These are phyloP conservation scores for Equus quagga DNA, from an alignment of 2,113 vertebrate species.

Conservation along the genomic window DNA sequence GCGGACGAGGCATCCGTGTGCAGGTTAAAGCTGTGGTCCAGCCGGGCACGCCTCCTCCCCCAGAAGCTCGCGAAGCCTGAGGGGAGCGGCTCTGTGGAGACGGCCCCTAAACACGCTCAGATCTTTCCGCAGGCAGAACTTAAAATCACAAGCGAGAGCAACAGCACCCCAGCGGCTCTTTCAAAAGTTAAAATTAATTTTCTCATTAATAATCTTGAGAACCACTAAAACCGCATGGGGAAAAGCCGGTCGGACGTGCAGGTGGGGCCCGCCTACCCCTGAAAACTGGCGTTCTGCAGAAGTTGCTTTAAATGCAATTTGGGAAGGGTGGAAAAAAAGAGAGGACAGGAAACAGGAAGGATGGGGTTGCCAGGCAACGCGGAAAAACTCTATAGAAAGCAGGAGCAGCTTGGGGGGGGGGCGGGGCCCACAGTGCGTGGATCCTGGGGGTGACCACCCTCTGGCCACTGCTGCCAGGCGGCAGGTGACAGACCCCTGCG, in stretches of 20 bases:
- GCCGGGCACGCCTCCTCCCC: background rate
- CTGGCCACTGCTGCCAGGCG: slow-evolving; percentile 77
- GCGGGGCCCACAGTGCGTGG: too few relatives aligned
- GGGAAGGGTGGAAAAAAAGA: slow-evolving; percentile 13
- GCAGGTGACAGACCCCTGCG: background rate
- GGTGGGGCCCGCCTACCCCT: slow-evolving; percentile 44
- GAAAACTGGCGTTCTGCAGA: slow-evolving; percentile 33
- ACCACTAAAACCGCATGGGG: rapidly evolving
- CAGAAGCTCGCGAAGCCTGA: background rate
- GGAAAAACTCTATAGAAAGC: slow-evolving; percentile 83
- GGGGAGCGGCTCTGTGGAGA: background rate
- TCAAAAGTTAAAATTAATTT: slow-evolving; percentile 54
- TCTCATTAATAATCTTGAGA: slow-evolving; percentile 20
- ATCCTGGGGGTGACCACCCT: slow-evolving; percentile 68
- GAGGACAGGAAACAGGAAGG: slow-evolving; percentile 49
- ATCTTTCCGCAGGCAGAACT: background rate
- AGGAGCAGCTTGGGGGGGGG: slow-evolving; percentile 38
- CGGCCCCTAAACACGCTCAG: background rate
- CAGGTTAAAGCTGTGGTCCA: background rate
- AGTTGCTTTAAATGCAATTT: background rate
- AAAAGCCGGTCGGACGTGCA: background rate
- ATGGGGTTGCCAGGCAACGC: slow-evolving; percentile 76
- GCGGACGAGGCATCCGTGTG: background rate
- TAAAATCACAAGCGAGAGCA: background rate
- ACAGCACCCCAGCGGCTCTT: background rate